Base-by-base conservation (phyloP, 2,888 invertebrate genomes). In the Andrena chrysosceles region DNA sequence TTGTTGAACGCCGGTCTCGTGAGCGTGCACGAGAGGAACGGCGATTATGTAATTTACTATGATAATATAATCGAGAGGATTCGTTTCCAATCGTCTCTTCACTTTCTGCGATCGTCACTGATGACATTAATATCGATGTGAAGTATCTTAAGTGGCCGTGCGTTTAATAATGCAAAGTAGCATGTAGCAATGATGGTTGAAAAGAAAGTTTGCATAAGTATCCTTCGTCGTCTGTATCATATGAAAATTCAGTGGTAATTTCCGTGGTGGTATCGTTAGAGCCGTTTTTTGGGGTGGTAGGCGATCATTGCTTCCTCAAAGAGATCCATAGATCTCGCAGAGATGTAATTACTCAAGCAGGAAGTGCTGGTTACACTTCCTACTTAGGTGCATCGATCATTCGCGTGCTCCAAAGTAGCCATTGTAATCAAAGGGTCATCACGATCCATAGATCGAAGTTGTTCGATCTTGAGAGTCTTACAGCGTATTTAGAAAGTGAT, bases 61-160 rank as follows among this genome's bases (percentile, higher is more conserved):
- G 69, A 23, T 60, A 52, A 69, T 69, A 23, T 60, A 52, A 69
- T 69, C n/a, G 35, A 10, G 20, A 20, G 60, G 60, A 49, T 56
- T 42, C 42, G 7, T 42, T 29, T 75, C 62, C 42, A 4, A 6
- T 13, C 23, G 60, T 1, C 23, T 23, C 33, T n/a, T 7, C 20
- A 20, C 72, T 33, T 64, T 35, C 63, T 23, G n/a, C 20, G 20
- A 7, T 54, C 54, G 20, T 54, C 54, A 20, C 23, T 5, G 42
- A 42, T 42, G 42, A 42, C 42, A 42, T 42, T 42, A 42, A 42
- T 42, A 16, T 16, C 42, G 54, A 10, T 26, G 20, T 0, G 8
- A 13, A 10, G 56, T 26, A 56, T 20, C 7, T 52, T 8, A n/a
- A 52, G 52, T 20, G 20, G 52, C 20, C n/a, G 20, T 2, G 20